Conservation (phyloP, 2,888 invertebrate genomes). For the Myopa testacea region DNA sequence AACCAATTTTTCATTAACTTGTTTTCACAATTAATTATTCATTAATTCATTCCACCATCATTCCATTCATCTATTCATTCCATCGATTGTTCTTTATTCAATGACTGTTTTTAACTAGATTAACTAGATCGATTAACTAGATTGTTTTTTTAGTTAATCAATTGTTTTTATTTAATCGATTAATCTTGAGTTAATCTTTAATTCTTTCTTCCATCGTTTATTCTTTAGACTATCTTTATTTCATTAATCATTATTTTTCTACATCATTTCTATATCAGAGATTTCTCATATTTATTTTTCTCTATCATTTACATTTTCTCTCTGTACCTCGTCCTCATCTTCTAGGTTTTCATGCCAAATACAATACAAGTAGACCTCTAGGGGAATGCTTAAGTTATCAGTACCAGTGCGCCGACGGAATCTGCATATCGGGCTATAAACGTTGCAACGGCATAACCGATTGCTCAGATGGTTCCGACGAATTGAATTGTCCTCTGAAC, state of each 20-base stretch:
- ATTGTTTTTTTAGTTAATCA: not conserved
- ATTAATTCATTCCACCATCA: too few relatives aligned
- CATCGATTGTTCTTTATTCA: too few relatives aligned
- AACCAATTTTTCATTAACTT: too few relatives aligned
- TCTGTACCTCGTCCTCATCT: not conserved
- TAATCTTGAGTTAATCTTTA: not conserved
- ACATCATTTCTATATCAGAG: conserved; percentile 9
- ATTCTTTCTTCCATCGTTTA: not conserved
- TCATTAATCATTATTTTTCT: not conserved
- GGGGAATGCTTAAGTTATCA: conserved; percentile 69
- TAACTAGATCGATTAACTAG: too few relatives aligned
- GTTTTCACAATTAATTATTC: too few relatives aligned
- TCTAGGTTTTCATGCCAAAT: conserved; percentile 61
- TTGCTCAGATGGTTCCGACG: conserved; percentile 75
- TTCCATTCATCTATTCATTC: too few relatives aligned
- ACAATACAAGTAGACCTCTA: conserved; percentile 60
- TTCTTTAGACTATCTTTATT: not conserved
- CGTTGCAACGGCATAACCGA: conserved; percentile 72
- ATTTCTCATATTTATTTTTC: conserved; percentile 9
- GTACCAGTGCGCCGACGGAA: conserved; percentile 75
- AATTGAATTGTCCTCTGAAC: conserved; percentile 71
- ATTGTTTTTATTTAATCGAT: not conserved
- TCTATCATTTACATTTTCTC: conserved; percentile 29
- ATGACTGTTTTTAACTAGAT: too few relatives aligned
- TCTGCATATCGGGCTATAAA: conserved; percentile 73